Conservation (phyloP, 2,888 invertebrate genomes). For the Xanthia icteritia region DNA sequence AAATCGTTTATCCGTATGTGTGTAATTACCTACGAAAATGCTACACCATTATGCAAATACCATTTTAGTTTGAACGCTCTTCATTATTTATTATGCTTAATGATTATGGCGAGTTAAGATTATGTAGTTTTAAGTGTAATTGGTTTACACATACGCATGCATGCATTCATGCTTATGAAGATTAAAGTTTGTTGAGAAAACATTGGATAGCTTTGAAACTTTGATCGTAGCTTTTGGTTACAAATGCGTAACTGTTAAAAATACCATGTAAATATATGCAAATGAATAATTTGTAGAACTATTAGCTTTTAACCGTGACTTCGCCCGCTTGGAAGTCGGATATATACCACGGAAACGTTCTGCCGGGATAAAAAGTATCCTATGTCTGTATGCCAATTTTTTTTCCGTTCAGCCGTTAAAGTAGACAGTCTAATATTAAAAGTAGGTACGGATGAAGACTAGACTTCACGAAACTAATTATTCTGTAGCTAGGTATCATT, state of each 20-base stretch:
- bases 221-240: background rate
- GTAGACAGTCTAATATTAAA: too few species aligned
- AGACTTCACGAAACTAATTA: too few species aligned
- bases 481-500: too few species aligned
- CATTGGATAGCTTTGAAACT: background rate
- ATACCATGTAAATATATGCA: background rate
- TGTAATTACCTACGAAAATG: conserved; percentile 59
- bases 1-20: conserved; percentile 44
- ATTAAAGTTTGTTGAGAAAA: background rate
- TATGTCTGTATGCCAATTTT: too few species aligned
- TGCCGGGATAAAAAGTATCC: too few species aligned
- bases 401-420: too few species aligned
- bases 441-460: too few species aligned
- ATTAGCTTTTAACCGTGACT: too few species aligned
- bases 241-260: background rate
- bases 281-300: background rate
- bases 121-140: conserved; percentile 56
- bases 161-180: background rate
- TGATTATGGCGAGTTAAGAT: conserved; percentile 43
- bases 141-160: conserved; percentile 17
- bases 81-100: conserved; percentile 52
- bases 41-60: conserved; percentile 61
- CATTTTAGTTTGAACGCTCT: conserved; percentile 36
- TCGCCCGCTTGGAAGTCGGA: too few species aligned
- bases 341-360: too few species aligned